phyloP scores from a whole-genome alignment of 2,113 vertebrate species.

The Periophthalmus modestus region DNA sequence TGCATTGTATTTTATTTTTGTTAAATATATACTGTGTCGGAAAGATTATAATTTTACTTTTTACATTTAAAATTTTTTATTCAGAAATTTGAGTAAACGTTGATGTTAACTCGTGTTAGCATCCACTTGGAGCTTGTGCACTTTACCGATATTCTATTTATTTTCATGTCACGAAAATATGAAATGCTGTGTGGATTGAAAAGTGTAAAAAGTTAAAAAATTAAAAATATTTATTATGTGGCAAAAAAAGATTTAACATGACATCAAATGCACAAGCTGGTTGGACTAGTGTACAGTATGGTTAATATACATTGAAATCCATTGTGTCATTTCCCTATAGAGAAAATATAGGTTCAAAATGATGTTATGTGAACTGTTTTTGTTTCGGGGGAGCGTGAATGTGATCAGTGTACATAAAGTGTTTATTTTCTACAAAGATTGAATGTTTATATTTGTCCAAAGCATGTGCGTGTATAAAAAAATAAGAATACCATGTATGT shows the following conservation, averaged over 20 bases:
- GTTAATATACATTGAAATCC: slow-evolving; percentile 52
- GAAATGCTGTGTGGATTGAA: slow-evolving; percentile 51
- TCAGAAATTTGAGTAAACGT: slow-evolving; percentile 77
- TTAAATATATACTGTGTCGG: slow-evolving; percentile 59
- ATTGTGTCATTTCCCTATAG: slow-evolving; percentile 70
- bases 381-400: slow-evolving; percentile 80
- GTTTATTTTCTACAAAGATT: slow-evolving; percentile 86
- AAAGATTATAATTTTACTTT: slow-evolving; percentile 76
- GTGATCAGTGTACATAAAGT: slow-evolving; percentile 89
- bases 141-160: slow-evolving; percentile 72
- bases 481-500: slow-evolving; percentile 60
- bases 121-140: slow-evolving; percentile 72
- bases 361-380: slow-evolving; percentile 70
- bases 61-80: slow-evolving; percentile 74
- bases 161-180: slow-evolving; percentile 52
- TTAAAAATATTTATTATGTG: slow-evolving; percentile 49
- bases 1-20: slow-evolving; percentile 75
- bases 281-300: slow-evolving; percentile 42
- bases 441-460: slow-evolving; percentile 83
- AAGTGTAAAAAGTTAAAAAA: slow-evolving; percentile 41
- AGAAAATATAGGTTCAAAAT: slow-evolving; percentile 62
- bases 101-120: slow-evolving; percentile 63
- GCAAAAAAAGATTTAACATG: slow-evolving; percentile 50
- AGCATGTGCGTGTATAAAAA: slow-evolving; percentile 90
- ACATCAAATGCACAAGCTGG: slow-evolving; percentile 60